Evolutionary conservation across 2,888 invertebrate species (phyloP).

Genomic region (Drosophila pseudotalamancana): DNA sequence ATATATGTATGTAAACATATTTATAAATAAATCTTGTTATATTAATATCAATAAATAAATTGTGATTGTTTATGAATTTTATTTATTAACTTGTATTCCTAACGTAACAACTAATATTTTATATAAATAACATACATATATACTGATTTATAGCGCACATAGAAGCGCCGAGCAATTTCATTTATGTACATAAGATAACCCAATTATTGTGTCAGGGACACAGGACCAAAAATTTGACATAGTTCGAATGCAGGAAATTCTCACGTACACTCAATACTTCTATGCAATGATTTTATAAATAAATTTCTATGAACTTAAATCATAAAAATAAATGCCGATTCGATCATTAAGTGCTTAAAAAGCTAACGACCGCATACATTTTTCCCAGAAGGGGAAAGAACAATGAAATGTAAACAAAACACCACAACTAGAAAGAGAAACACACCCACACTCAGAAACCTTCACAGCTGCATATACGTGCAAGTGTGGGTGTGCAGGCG

Average conservation of each 20-base stretch:
- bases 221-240: conserved; percentile 7
- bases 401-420: conserved; percentile 55
- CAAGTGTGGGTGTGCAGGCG: conserved; percentile 3
- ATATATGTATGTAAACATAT: too few species aligned
- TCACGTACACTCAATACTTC: not conserved
- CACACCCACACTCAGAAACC: conserved; percentile 1
- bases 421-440: conserved; percentile 9
- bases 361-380: conserved; percentile 24
- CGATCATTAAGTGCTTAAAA: conserved; percentile 21
- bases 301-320: conserved; percentile 5
- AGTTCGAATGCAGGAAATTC: not conserved
- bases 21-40: too few species aligned
- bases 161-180: not conserved
- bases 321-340: conserved; percentile 4
- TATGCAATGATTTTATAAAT: not conserved
- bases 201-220: conserved; percentile 40
- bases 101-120: not conserved
- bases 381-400: conserved; percentile 1
- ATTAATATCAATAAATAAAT: not conserved
- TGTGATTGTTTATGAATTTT: not conserved
- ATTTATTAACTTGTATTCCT: not conserved
- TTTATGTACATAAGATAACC: conserved; percentile 21
- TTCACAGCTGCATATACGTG: not conserved
- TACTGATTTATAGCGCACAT: not conserved
- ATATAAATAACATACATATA: not conserved